Base-by-base conservation (phyloP, 2,888 invertebrate species). In the Amphiduros pacificus region DNA sequence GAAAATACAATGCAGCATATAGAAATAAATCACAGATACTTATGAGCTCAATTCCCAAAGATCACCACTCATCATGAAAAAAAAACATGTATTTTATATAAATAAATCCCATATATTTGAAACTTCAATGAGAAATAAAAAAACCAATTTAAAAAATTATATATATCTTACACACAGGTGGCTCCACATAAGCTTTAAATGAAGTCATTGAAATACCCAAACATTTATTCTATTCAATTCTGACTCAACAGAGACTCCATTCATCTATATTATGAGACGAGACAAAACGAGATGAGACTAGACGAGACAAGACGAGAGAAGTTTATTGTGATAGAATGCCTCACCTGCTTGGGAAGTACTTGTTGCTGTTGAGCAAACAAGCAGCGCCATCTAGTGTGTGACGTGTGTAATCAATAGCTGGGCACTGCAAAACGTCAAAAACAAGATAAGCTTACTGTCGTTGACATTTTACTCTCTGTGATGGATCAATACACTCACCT, bases 331-430 rank as follows among this genome's bases (percentile, higher is more conserved):
- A 26, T 29, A 24, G 9, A 54, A 20, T n/a, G 9, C 24, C 61
- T 64, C 60, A 80, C 81, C 81, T 91, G 90, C 97, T 98, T 67
- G 99, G 99, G 85, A 99, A 99, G 85, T 99, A 99, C 88, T 99
- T 98, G 85, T 97, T 98, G 85, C 95, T 97, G 85, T 99, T 99
- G 67, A 99, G 88, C 74, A 99, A 87, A 85, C 97, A 97, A 68
- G 98, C 97, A 68, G 99, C 99, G 32, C 99, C 98, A 85, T 99
- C 99, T 67, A 99, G 86, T 49, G 99, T 99, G 82, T 99, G 99
- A 73, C 99, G 87, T 1, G 98, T 99, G 79, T 99, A 99, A 84
- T 99, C 98, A 82, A 99, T 99, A 58, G 99, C 99, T 61, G 98
- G 94, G 84, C 99, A 99, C 88, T 85, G 70, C 27, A 75, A 70